These are phyloP conservation scores for Aphidoletes aphidimyza DNA, from an alignment of 2,888 invertebrate genomes.

Conservation along the genomic window DNA sequence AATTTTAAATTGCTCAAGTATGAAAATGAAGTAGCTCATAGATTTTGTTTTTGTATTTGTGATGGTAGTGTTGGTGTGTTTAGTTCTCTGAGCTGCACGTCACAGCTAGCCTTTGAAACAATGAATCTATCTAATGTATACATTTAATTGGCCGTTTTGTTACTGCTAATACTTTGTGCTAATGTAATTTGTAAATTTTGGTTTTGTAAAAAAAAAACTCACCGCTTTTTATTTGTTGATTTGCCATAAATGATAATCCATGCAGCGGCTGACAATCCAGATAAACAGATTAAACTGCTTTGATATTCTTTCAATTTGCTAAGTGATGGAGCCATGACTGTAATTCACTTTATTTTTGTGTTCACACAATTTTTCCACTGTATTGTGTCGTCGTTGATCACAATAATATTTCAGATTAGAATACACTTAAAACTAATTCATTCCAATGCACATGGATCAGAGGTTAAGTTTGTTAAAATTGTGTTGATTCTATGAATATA, in stretches of 20 bases:
- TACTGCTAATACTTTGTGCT: neutral
- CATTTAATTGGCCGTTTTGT: neutral
- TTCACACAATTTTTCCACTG: constrained; percentile 24
- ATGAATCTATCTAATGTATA: neutral
- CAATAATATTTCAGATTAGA: neutral
- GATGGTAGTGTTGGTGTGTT: neutral
- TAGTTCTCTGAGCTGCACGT: neutral
- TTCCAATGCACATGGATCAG: no score
- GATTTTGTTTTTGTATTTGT: no score
- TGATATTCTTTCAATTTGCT: constrained; percentile 79
- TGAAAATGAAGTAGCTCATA: neutral
- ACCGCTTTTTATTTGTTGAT: constrained; percentile 68
- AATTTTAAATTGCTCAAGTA: neutral
- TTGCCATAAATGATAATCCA: constrained; percentile 70
- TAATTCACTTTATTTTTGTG: neutral
- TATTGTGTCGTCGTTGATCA: neutral
- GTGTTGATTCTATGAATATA: no score
- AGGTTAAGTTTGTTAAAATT: no score
- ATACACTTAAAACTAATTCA: no score
- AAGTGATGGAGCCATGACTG: constrained; percentile 77
- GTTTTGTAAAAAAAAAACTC: constrained; percentile 59
- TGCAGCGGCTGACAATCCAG: constrained; percentile 73
- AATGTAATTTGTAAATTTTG: neutral
- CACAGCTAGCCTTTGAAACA: constrained; percentile 57
- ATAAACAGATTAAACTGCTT: constrained; percentile 71